Conservation (phyloP, 2,888 invertebrate species). For the Azorinus chamasolen region DNA sequence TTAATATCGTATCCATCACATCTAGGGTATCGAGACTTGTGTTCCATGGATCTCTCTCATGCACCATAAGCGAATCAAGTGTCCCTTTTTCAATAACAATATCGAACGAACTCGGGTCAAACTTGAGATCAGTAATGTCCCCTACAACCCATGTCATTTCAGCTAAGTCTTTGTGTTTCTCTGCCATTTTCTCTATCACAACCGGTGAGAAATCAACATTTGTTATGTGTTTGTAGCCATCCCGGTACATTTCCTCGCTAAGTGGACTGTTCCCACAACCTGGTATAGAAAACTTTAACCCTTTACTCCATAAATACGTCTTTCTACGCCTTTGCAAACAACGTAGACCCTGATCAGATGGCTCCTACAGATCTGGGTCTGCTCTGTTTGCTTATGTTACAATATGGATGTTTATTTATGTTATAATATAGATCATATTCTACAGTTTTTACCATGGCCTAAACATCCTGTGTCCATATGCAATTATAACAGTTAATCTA, state of each 20-base stretch:
- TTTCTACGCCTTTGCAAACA: too few species aligned
- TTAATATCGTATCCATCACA: slow-evolving; percentile 78
- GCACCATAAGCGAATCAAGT: slow-evolving; percentile 86
- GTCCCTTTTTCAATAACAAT: slow-evolving; percentile 87
- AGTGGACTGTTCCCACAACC: slow-evolving; percentile 87
- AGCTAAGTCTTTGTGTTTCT: slow-evolving; percentile 72
- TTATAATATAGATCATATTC: too few species aligned
- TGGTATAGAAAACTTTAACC: slow-evolving; percentile 61
- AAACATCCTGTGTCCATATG: too few species aligned
- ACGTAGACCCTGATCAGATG: too few species aligned
- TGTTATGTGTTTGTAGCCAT: slow-evolving; percentile 85
- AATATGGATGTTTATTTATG: too few species aligned
- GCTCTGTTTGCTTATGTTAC: too few species aligned
- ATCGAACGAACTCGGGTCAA: slow-evolving; percentile 84
- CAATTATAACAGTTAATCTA: too few species aligned
- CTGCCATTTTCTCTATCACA: slow-evolving; percentile 85
- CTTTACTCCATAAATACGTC: too few species aligned
- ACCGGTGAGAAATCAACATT: slow-evolving; percentile 87
- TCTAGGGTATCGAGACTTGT: slow-evolving; percentile 74
- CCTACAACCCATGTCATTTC: slow-evolving; percentile 86
- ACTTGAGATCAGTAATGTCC: slow-evolving; percentile 85
- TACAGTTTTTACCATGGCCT: too few species aligned
- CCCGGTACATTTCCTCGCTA: slow-evolving; percentile 85
- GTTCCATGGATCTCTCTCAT: slow-evolving; percentile 86
- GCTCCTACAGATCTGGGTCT: too few species aligned